A percentile compares a stretch with the other conserved stretches of the same genome.
These are phyloP conservation scores for Catocala fraxini DNA, from an alignment of 2,888 invertebrate species.

Conservation along the genomic window DNA sequence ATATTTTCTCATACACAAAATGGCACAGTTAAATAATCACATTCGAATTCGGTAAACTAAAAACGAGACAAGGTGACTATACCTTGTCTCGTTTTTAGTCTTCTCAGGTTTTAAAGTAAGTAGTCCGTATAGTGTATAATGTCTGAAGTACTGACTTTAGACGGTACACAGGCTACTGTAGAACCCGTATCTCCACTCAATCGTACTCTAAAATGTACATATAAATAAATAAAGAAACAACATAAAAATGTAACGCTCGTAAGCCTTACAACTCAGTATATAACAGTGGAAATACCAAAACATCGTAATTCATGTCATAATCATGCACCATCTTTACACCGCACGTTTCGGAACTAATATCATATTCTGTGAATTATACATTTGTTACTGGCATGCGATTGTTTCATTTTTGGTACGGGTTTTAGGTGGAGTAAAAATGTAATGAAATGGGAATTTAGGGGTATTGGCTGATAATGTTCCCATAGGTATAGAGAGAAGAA, in stretches of 20 bases:
- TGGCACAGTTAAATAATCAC: too few relatives aligned
- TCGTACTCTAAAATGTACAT: not conserved
- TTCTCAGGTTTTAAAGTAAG: too few relatives aligned
- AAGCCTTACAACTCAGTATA: constrained; percentile 2
- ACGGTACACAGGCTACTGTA: too few relatives aligned
- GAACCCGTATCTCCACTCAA: not conserved
- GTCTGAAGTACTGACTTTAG: too few relatives aligned
- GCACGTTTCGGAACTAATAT: constrained; percentile 26
- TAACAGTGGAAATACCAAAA: constrained; percentile 14
- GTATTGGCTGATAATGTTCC: not conserved
- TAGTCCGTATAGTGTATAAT: too few relatives aligned
- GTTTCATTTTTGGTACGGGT: constrained; percentile 2
- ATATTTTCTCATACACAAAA: too few relatives aligned
- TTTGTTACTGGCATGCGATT: constrained; percentile 1
- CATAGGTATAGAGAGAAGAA: not conserved
- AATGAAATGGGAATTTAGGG: not conserved
- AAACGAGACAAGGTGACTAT: too few relatives aligned
- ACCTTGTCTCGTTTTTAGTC: too few relatives aligned
- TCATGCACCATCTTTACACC: constrained; percentile 24
- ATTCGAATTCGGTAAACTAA: too few relatives aligned
- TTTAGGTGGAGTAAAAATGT: not conserved
- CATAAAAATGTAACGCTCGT: constrained; percentile 12
- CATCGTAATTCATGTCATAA: constrained; percentile 23
- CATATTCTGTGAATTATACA: constrained; percentile 43
- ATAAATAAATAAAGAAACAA: not conserved